Conservation (phyloP, 2,797 vertebrate species). For the Ambastaia sidthimunki region DNA sequence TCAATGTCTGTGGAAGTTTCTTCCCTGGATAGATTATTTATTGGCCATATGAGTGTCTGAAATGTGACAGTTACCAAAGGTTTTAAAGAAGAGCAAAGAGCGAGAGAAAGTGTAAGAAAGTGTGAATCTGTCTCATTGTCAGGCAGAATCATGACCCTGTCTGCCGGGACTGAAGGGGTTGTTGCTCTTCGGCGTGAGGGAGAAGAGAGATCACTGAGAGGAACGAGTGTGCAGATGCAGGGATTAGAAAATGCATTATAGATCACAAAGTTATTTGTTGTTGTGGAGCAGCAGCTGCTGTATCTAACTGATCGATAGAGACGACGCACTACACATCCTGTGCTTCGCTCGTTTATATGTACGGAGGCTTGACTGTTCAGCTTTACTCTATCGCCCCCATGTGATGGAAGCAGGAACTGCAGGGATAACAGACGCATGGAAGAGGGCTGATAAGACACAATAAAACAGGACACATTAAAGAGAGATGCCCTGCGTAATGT, state of each 20-base stretch:
- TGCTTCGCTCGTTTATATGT: slow-evolving; percentile 31
- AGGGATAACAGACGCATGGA: background rate
- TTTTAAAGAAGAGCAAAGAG: slow-evolving; percentile 16
- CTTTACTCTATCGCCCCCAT: slow-evolving; percentile 58
- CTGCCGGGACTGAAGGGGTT: slow-evolving; percentile 22
- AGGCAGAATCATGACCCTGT: slow-evolving; percentile 50
- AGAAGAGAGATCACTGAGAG: slow-evolving; percentile 36
- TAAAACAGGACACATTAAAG: background rate
- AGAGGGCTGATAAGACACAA: background rate
- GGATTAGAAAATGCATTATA: slow-evolving; percentile 54
- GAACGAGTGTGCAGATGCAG: slow-evolving; percentile 46
- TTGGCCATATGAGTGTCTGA: slow-evolving; percentile 24
- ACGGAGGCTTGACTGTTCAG: slow-evolving; percentile 27
- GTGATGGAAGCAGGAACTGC: slow-evolving; percentile 46
- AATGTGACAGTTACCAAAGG: slow-evolving; percentile 26
- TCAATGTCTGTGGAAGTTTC: too few species aligned
- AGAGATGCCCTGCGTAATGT: background rate
- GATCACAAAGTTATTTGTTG: slow-evolving; percentile 47
- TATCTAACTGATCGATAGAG: slow-evolving; percentile 47
- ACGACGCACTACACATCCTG: slow-evolving; percentile 23
- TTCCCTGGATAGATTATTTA: background rate
- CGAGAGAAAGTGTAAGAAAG: slow-evolving; percentile 8
- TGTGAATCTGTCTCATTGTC: slow-evolving; percentile 49
- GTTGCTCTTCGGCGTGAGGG: slow-evolving; percentile 34
- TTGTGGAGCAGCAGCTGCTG: slow-evolving; percentile 44